Percentiles rank a stretch among this genome's conserved stretches.
These are phyloP conservation scores for Arrhopalites spinosus DNA, from an alignment of 2,888 invertebrate genomes.

Conservation along the genomic window DNA sequence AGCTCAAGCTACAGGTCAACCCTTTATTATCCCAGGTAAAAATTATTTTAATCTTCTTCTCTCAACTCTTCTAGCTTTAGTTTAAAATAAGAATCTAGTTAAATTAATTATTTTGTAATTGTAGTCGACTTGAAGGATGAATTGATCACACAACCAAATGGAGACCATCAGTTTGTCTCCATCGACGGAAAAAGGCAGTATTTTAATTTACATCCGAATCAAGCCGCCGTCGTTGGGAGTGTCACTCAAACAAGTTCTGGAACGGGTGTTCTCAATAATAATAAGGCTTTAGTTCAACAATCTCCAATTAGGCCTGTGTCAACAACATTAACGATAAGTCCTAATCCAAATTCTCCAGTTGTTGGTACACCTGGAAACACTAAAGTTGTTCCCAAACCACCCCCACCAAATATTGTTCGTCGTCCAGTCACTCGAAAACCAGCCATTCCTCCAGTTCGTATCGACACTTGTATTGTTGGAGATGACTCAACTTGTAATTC, in stretches of 20 bases:
- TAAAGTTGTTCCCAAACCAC: conserved; percentile 36
- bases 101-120: conserved; percentile 52
- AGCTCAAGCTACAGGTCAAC: conserved; percentile 62
- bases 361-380: neutral
- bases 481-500: conserved; percentile 89
- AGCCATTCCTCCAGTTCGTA: conserved; percentile 62
- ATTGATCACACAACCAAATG: conserved; percentile 74
- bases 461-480: conserved; percentile 92
- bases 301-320: conserved; percentile 34
- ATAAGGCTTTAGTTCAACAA: neutral
- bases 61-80: neutral
- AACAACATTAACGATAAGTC: conserved; percentile 27
- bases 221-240: conserved; percentile 29
- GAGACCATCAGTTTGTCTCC: conserved; percentile 84
- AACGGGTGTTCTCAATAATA: conserved; percentile 1
- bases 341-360: conserved; percentile 14
- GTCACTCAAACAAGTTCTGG: conserved; percentile 28
- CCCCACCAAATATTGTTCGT: conserved; percentile 50
- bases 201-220: conserved; percentile 72
- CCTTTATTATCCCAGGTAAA: conserved; percentile 65
- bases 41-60: neutral
- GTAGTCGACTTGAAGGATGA: conserved; percentile 68
- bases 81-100: too few species aligned
- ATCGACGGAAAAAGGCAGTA: conserved; percentile 90
- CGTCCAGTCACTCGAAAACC: conserved; percentile 51